These are phyloP conservation scores for Drosophila arawakana DNA, from an alignment of 1,140 invertebrate genomes.

Conservation along the genomic window DNA sequence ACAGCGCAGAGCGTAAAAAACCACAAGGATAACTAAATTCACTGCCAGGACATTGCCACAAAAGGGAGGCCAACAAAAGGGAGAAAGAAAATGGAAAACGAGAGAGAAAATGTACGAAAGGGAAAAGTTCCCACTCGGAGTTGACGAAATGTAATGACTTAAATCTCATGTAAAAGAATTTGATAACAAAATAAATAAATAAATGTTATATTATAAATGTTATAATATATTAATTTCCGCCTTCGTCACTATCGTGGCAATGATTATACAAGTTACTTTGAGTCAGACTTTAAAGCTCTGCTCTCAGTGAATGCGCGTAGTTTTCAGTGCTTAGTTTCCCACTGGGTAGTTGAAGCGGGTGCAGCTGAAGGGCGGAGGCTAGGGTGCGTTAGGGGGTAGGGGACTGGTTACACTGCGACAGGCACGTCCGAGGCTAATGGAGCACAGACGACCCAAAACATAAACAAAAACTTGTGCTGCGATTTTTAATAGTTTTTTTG, in stretches of 20 bases:
- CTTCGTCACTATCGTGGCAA: too few species aligned
- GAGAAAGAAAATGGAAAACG: too few species aligned
- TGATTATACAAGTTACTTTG: too few species aligned
- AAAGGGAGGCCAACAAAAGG: background rate
- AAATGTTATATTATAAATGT: too few species aligned
- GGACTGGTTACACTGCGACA: constrained; percentile 23
- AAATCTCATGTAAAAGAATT: too few species aligned
- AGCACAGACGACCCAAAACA: constrained; percentile 72
- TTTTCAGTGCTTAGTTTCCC: too few species aligned
- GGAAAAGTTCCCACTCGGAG: too few species aligned
- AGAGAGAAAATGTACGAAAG: background rate
- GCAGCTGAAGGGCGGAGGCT: background rate
- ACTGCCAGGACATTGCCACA: constrained; percentile 19
- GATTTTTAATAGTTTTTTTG: constrained; percentile 75
- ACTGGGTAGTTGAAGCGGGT: too few species aligned
- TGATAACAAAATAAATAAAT: too few species aligned
- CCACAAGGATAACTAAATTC: constrained; percentile 62
- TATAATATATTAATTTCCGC: too few species aligned
- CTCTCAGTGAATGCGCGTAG: too few species aligned
- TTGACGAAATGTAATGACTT: background rate
- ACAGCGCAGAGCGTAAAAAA: constrained; percentile 31
- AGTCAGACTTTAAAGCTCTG: too few species aligned
- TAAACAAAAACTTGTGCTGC: constrained; percentile 77
- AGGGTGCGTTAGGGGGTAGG: background rate
- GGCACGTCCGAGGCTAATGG: constrained; percentile 66